These are phyloP conservation scores for Saguinus imperator DNA, from an alignment of 2,113 vertebrate genomes.

Conservation along the genomic window DNA sequence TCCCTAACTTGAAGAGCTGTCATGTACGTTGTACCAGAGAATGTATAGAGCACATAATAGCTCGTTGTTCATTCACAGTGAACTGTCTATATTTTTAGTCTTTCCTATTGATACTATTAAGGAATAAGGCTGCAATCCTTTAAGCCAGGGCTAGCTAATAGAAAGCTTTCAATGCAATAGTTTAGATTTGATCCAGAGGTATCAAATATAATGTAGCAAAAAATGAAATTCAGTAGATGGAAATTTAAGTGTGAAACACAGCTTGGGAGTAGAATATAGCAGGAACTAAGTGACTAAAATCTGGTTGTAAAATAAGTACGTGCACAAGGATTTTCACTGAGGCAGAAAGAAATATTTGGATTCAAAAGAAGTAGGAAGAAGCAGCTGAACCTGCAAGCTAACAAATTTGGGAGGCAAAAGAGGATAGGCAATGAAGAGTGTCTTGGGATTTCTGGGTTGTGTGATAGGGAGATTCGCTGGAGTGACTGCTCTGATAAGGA, in stretches of 20 bases:
- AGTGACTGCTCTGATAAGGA: slow-evolving; percentile 36
- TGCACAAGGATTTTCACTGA: neutral
- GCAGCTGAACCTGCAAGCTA: neutral
- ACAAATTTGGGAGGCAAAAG: neutral
- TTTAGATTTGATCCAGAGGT: neutral
- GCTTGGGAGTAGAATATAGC: neutral
- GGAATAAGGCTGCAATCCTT: neutral
- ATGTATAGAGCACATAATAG: neutral
- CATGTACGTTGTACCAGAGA: neutral
- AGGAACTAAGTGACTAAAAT: neutral
- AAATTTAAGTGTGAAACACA: neutral
- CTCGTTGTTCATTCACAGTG: neutral
- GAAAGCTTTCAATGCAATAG: neutral
- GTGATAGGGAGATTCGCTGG: neutral
- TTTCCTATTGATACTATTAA: neutral
- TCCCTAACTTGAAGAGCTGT: neutral
- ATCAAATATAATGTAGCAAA: neutral
- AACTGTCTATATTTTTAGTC: neutral
- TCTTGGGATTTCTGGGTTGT: neutral
- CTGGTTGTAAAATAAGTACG: neutral
- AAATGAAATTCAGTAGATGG: neutral
- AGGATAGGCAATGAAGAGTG: neutral
- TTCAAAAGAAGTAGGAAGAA: slow-evolving; percentile 22
- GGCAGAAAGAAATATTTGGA: slow-evolving; percentile 35
- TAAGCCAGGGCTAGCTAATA: neutral